These are phyloP conservation scores for Argopecten irradians DNA, from an alignment of 1,140 invertebrate species.

Conservation along the genomic window DNA sequence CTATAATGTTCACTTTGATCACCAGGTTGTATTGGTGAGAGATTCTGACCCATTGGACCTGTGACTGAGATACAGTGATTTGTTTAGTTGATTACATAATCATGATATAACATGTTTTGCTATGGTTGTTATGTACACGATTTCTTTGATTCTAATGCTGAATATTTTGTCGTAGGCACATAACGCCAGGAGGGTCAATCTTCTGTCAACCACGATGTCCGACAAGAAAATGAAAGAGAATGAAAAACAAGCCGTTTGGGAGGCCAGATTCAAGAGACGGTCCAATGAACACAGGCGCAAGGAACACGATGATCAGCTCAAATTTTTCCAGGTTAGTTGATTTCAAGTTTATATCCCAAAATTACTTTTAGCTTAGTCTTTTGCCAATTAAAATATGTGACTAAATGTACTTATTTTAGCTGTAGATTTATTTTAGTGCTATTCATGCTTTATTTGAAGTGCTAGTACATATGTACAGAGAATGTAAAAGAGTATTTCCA, in stretches of 20 bases:
- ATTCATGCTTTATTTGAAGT: background rate
- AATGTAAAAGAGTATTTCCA: background rate
- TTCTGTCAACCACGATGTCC: conserved; percentile 54
- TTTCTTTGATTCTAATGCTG: too few species aligned
- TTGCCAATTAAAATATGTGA: background rate
- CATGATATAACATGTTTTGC: too few species aligned
- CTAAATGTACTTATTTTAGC: background rate
- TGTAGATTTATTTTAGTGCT: conserved; percentile 26
- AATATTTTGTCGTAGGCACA: conserved; percentile 60
- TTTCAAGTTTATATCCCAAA: background rate
- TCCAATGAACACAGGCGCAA: conserved; percentile 60
- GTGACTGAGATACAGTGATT: too few species aligned
- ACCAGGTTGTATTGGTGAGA: too few species aligned
- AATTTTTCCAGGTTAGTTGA: conserved; percentile 67
- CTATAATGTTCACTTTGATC: too few species aligned
- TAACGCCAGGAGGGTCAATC: conserved; percentile 60
- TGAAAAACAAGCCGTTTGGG: conserved; percentile 62
- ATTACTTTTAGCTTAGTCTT: background rate
- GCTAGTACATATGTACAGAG: background rate
- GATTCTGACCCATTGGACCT: too few species aligned
- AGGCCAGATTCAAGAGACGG: conserved; percentile 60
- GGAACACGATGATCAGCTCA: conserved; percentile 73
- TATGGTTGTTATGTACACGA: too few species aligned
- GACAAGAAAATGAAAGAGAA: conserved; percentile 64
- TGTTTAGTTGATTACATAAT: too few species aligned